A percentile compares a stretch with the other conserved stretches of the same genome.
Conservation (phyloP, 2,797 vertebrate species). For the Channallabes apus region DNA sequence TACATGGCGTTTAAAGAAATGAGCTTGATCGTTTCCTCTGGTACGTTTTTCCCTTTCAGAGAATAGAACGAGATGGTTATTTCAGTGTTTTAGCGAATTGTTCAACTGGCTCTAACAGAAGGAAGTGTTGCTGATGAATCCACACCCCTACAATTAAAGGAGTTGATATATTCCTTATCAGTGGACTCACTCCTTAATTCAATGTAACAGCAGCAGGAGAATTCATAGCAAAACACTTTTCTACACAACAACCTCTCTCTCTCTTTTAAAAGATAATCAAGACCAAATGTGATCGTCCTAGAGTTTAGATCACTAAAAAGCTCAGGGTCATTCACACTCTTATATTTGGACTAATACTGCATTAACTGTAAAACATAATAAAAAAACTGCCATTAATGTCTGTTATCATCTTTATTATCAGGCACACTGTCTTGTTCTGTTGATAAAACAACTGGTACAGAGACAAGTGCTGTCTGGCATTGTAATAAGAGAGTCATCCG, state of each 20-base stretch:
- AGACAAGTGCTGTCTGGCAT: constrained; percentile 21
- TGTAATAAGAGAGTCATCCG: constrained; percentile 5
- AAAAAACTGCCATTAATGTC: constrained; percentile 12
- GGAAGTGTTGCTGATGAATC: neutral
- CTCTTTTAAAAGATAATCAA: neutral
- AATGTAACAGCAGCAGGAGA: neutral
- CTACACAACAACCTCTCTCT: neutral
- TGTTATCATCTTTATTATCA: neutral
- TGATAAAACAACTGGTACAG: neutral
- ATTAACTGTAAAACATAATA: neutral
- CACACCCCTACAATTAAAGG: neutral
- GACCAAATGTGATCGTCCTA: constrained; percentile 4
- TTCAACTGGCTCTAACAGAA: neutral
- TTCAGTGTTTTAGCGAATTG: neutral
- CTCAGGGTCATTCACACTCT: neutral
- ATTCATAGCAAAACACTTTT: neutral
- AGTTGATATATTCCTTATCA: neutral
- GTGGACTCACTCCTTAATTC: neutral
- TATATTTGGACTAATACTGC: neutral
- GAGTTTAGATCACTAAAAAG: neutral
- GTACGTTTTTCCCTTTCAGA: neutral
- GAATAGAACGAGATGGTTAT: neutral
- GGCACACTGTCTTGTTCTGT: constrained; percentile 28
- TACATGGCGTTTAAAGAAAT: neutral
- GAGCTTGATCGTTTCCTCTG: neutral